phyloP scores from a whole-genome alignment of 2,797 vertebrate genomes.

The Trematocara caparti region DNA sequence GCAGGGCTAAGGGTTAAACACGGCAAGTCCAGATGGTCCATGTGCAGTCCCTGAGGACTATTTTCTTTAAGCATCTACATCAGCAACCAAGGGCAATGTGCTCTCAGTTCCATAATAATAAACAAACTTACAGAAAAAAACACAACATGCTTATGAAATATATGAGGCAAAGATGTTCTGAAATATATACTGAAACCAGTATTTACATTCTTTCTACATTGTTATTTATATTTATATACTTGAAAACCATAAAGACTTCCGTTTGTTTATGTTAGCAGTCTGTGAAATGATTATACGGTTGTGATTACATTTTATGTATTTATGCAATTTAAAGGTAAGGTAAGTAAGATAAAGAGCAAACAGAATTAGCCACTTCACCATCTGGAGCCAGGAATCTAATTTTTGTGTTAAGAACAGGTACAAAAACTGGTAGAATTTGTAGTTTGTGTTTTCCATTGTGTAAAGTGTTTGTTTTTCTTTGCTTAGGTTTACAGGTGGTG shows the following conservation, averaged over 20 bases:
- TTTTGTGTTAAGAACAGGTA: not conserved
- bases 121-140: conserved; percentile 9
- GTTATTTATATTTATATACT: not conserved
- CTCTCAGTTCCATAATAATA: conserved; percentile 5
- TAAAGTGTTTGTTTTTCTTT: conserved; percentile 18
- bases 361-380: not conserved
- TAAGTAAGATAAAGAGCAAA: not conserved
- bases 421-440: not conserved
- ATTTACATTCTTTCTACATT: not conserved
- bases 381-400: not conserved
- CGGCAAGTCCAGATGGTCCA: conserved; percentile 47
- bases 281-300: not conserved
- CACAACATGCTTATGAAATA: not conserved
- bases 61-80: conserved; percentile 47
- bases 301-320: not conserved
- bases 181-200: not conserved
- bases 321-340: not conserved
- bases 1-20: not conserved
- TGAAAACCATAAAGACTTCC: not conserved
- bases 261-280: not conserved
- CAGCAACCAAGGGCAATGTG: conserved; percentile 27
- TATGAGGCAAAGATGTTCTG: not conserved
- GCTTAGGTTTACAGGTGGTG: conserved; percentile 98
- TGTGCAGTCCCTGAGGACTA: conserved; percentile 39
- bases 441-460: not conserved